A percentile compares a stretch with the other conserved stretches of the same genome.
Evolutionary conservation across 2,113 vertebrate genomes (phyloP).

Genomic region (Elanoides forficatus): DNA sequence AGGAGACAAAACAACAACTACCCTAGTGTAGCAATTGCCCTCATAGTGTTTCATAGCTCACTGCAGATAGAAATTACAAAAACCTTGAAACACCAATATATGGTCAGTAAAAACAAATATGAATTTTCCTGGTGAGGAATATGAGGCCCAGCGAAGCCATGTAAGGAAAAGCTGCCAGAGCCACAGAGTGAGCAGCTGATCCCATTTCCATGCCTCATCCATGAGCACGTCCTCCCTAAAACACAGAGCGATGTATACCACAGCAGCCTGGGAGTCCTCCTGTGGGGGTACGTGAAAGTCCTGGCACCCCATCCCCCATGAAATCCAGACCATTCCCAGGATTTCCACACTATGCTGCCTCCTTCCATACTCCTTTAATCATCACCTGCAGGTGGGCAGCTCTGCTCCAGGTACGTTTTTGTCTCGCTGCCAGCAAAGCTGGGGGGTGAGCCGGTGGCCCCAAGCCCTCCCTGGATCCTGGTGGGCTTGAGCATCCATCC

Average conservation of each 20-base stretch:
- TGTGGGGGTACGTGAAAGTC: background rate
- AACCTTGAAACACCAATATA: background rate
- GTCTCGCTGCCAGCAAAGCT: background rate
- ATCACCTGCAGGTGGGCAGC: background rate
- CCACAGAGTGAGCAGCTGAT: background rate
- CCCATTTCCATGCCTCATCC: background rate
- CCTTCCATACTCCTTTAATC: background rate
- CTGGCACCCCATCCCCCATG: too few species aligned
- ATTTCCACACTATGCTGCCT: background rate
- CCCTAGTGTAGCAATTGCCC: background rate
- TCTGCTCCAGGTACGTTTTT: background rate
- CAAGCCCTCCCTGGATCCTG: background rate
- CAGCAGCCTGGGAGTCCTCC: background rate
- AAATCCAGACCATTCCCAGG: background rate
- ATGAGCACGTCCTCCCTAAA: background rate
- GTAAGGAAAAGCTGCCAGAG: background rate
- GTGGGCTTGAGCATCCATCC: background rate
- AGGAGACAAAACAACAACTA: background rate
- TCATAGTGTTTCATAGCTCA: background rate
- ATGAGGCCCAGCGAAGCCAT: background rate
- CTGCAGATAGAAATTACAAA: background rate
- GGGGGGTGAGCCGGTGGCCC: background rate
- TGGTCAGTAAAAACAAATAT: background rate
- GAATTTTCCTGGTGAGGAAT: background rate
- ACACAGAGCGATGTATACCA: background rate